Evolutionary conservation across 2,797 vertebrate species (phyloP).

Genomic region (Capromys pilorides): DNA sequence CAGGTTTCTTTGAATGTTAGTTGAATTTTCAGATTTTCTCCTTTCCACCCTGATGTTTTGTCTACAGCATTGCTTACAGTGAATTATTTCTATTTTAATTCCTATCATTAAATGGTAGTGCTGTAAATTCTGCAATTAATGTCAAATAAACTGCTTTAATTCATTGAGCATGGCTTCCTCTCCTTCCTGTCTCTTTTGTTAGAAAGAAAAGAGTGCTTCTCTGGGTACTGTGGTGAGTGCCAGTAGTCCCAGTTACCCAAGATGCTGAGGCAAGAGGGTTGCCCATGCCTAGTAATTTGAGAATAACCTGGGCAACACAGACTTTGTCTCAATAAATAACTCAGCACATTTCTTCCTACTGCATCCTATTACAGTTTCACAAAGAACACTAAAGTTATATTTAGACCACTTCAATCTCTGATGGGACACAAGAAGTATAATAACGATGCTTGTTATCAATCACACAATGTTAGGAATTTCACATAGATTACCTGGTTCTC

Average conservation of each 20-base stretch:
- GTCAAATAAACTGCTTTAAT: slow-evolving; percentile 89
- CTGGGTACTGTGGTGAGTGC: not conserved
- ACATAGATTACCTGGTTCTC: not conserved
- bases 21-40: slow-evolving; percentile 81
- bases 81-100: slow-evolving; percentile 84
- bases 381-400: not conserved
- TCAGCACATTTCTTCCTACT: not conserved
- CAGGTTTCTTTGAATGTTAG: slow-evolving; percentile 79
- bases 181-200: slow-evolving; percentile 42
- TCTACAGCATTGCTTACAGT: slow-evolving; percentile 82
- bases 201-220: not conserved
- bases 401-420: not conserved
- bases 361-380: not conserved
- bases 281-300: not conserved
- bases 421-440: not conserved
- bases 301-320: not conserved
- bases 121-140: slow-evolving; percentile 90
- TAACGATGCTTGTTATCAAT: not conserved
- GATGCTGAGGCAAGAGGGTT: not conserved
- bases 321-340: not conserved
- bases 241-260: not conserved
- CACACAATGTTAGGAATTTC: not conserved
- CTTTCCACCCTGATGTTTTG: slow-evolving; percentile 80
- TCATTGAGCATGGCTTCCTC: slow-evolving; percentile 80
- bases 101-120: slow-evolving; percentile 88